phyloP scores from a whole-genome alignment of 2,797 vertebrate species.

The Bradypodion pumilum region DNA sequence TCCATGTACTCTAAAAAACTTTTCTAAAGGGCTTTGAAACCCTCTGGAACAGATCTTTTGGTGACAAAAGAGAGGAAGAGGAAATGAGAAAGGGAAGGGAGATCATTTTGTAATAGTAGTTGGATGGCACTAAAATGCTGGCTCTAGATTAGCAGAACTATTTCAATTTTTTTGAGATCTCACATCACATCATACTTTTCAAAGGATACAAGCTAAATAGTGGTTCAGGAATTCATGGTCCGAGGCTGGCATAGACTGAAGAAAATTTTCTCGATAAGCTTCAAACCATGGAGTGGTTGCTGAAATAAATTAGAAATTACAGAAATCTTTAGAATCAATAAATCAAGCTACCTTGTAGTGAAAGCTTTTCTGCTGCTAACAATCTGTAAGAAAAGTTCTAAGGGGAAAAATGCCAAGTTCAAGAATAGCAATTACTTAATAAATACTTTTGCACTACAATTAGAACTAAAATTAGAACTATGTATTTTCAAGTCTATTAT shows the following conservation, averaged over 20 bases:
- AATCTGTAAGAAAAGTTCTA: background rate
- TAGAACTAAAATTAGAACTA: background rate
- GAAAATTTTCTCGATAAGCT: constrained; percentile 93
- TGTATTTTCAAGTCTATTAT: background rate
- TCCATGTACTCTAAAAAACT: background rate
- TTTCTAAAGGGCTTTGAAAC: background rate
- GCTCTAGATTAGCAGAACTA: background rate
- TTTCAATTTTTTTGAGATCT: constrained; percentile 16
- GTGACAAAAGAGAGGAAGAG: background rate
- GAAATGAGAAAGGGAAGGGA: background rate
- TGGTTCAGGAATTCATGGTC: constrained; percentile 98
- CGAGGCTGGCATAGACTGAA: constrained; percentile 93
- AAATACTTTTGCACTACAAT: background rate
- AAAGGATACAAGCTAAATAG: constrained; percentile 99
- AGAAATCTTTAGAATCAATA: background rate
- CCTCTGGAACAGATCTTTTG: background rate
- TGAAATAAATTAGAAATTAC: constrained; percentile 72
- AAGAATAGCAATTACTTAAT: background rate
- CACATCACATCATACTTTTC: constrained; percentile 5
- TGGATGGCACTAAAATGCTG: background rate
- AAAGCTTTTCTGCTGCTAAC: background rate
- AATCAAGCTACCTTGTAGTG: background rate
- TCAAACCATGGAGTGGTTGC: constrained; percentile 98
- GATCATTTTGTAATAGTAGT: background rate
- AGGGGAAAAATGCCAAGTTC: background rate